These are phyloP conservation scores for Grus americana DNA, from an alignment of 2,113 vertebrate genomes.

Conservation along the genomic window DNA sequence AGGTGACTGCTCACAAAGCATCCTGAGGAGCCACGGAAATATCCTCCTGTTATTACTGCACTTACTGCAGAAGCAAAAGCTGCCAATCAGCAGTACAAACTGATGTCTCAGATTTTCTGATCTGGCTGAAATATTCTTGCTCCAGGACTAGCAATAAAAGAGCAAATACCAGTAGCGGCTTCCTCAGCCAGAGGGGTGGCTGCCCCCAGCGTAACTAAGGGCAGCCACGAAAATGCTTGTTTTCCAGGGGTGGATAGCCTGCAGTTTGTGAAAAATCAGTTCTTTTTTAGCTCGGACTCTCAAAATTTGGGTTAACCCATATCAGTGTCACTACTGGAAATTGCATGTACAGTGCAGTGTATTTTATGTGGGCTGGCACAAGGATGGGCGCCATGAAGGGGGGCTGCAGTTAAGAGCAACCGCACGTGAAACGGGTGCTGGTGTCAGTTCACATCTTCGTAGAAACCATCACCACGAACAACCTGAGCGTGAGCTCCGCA, in stretches of 20 bases:
- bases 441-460: not conserved
- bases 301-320: not conserved
- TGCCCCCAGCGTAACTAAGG: not conserved
- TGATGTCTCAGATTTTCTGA: not conserved
- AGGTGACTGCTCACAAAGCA: not conserved
- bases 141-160: not conserved
- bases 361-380: not conserved
- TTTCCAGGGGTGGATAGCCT: not conserved
- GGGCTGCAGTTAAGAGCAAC: not conserved
- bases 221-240: not conserved
- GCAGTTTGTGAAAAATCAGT: not conserved
- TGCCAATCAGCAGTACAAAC: not conserved
- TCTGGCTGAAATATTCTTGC: not conserved
- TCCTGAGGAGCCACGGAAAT: not conserved
- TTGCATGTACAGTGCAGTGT: not conserved
- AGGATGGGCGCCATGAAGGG: accelerated
- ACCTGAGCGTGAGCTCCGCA: not conserved
- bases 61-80: not conserved
- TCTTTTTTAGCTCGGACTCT: not conserved
- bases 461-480: not conserved
- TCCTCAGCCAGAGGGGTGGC: not conserved
- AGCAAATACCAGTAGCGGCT: not conserved
- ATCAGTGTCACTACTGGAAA: not conserved
- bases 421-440: not conserved
- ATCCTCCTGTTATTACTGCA: not conserved